Percentiles rank a stretch among this genome's conserved stretches.
Conservation (phyloP, 2,888 invertebrate genomes). For the Spodoptera littoralis region DNA sequence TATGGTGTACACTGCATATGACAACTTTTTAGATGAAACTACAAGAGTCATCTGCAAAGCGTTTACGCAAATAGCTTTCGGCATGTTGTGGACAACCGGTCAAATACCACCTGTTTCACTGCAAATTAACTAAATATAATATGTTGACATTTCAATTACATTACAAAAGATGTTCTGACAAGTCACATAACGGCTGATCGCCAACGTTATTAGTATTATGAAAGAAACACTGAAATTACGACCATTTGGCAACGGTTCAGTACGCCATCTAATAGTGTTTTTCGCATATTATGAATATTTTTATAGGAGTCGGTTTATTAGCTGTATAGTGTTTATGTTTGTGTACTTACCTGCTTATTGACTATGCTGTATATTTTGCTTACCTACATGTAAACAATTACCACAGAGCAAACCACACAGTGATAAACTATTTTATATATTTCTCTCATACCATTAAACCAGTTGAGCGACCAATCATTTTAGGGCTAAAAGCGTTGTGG, state of each 20-base stretch:
- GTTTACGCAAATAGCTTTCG: constrained; percentile 60
- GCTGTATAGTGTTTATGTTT: no score
- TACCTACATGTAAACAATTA: background rate
- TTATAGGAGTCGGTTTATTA: no score
- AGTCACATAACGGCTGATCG: constrained; percentile 14
- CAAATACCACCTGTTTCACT: constrained; percentile 67
- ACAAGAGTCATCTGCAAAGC: constrained; percentile 54
- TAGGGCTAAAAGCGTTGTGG: constrained; percentile 79
- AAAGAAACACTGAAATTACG: constrained; percentile 23
- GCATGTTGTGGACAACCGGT: constrained; percentile 59
- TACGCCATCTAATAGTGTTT: constrained; percentile 5
- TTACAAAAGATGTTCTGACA: constrained; percentile 20
- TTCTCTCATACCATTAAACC: constrained; percentile 64
- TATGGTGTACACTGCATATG: constrained; percentile 37
- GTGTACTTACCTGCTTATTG: no score
- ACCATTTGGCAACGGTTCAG: constrained; percentile 33
- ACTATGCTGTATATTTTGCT: no score
- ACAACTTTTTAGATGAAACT: constrained; percentile 52
- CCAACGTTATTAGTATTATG: constrained; percentile 24
- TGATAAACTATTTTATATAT: constrained; percentile 40
- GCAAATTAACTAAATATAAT: constrained; percentile 56
- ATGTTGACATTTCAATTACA: constrained; percentile 43
- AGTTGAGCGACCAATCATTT: constrained; percentile 75
- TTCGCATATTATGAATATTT: background rate
- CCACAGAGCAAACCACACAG: background rate